Base-by-base conservation (phyloP, 2,113 vertebrate genomes). In the Cryptomyrus ogoouensis region DNA sequence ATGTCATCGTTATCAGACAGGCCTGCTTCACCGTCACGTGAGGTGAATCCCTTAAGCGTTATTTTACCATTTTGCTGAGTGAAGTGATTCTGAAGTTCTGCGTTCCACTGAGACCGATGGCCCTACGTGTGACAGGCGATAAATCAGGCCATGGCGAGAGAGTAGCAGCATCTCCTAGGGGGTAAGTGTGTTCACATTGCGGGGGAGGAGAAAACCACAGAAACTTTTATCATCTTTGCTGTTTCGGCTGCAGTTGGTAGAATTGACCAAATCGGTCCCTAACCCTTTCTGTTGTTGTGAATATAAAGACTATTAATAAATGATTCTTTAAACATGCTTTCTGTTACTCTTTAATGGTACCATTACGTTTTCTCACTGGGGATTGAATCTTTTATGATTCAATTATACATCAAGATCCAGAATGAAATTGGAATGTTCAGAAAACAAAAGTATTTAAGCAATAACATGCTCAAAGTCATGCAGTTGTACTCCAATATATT, bases 11-110 rank as follows among this genome's bases (percentile, higher is more conserved):
- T n/a, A 17, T 86, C 44, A 17, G 13, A 44, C 88, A 12, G 49
- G 19, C 46, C 19, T 90, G 39, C 7, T 15, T 90, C 66, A 27
- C 44, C 58, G 27, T 19, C 62, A 27, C 24, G 3, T 49, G 56
- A 39, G 85, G 7, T 87, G 44, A 88, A 89, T 42, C 44, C 89
- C 15, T 35, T 56, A 56, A 84, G 42, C n/a, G 44, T 52, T 87
- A 44, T 91, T 77, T 89, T 46, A 15, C 87, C 77, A 46, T 90
- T 89, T 74, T 90, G 91, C 91, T 89, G 92, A 91, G 84, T 50
- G 27, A 35, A 39, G 66, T 53, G 58, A 90, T 89, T 84, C 84
- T 80, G 86, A 74, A 70, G 83, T 85, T 83, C 88, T 49, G 77
- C 66, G 42, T 42, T 42, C 62, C 83, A 49, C 50, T 46, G 87